A percentile compares a stretch with the other conserved stretches of the same genome.
phyloP scores from a whole-genome alignment of 2,888 invertebrate species.

The Polia nebulosa region DNA sequence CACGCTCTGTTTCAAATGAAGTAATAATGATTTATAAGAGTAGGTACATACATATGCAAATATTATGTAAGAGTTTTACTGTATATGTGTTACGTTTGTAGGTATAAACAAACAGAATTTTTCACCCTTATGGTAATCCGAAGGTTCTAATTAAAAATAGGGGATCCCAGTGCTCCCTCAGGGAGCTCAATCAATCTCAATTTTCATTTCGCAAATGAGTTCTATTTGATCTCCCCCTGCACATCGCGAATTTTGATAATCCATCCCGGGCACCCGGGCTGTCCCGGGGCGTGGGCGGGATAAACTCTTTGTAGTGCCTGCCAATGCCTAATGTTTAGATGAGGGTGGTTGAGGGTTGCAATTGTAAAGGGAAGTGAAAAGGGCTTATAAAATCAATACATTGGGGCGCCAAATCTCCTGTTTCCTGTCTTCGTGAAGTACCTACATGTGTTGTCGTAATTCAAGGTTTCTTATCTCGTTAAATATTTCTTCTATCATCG shows the following conservation, averaged over 20 bases:
- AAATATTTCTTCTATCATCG: conserved; percentile 3
- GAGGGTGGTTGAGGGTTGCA: neutral
- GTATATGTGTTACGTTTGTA: neutral
- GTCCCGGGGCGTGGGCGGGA: no score
- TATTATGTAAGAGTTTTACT: conserved; percentile 16
- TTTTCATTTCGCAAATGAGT: conserved; percentile 10
- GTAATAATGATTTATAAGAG: conserved; percentile 26
- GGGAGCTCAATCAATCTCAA: neutral
- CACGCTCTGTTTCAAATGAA: conserved; percentile 56
- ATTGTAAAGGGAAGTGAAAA: neutral
- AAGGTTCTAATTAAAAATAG: conserved; percentile 3
- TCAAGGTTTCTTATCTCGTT: neutral
- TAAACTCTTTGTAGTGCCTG: conserved; percentile 1
- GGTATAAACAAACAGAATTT: neutral
- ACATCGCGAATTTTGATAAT: neutral
- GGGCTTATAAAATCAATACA: conserved; percentile 2
- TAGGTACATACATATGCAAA: neutral
- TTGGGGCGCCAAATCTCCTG: neutral
- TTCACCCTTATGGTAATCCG: neutral
- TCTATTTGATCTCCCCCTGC: conserved; percentile 1
- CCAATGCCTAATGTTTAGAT: neutral
- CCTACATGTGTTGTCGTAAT: neutral
- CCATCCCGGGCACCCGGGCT: no score
- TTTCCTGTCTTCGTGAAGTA: neutral
- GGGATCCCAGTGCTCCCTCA: neutral